These are phyloP conservation scores for Myrmophylax atrothorax DNA, from an alignment of 2,113 vertebrate genomes.

Conservation along the genomic window DNA sequence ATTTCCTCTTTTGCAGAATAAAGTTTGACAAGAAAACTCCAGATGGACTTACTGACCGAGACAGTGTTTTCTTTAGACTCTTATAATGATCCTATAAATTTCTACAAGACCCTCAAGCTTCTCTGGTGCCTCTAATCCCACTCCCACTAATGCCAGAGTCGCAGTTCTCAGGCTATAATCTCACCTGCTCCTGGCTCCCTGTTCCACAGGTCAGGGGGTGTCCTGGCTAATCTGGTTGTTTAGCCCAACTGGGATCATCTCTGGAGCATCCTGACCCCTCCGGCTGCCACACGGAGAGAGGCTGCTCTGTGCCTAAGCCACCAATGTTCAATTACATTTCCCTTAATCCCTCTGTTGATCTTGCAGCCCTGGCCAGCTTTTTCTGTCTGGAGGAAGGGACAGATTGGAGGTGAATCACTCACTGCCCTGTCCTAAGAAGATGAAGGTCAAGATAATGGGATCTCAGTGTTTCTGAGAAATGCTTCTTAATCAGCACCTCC, in stretches of 20 bases:
- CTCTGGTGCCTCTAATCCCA: neutral
- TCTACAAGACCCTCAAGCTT: neutral
- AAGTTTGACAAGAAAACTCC: neutral
- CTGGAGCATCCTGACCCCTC: neutral
- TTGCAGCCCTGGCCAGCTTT: constrained; percentile 21
- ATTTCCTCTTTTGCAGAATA: neutral
- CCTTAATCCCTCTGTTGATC: constrained; percentile 57
- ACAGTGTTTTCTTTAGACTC: neutral
- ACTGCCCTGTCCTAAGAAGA: constrained; percentile 34
- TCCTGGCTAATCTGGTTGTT: constrained; percentile 56
- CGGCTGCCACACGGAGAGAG: rapidly evolving
- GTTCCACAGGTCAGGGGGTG: constrained; percentile 14
- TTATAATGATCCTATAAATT: neutral
- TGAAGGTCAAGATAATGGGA: constrained; percentile 69
- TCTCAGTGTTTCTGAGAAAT: constrained; percentile 32
- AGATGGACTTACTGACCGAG: neutral
- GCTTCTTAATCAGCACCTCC: constrained; percentile 33
- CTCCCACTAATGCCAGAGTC: neutral
- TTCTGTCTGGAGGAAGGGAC: constrained; percentile 42
- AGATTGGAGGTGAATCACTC: constrained; percentile 49
- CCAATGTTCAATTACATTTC: constrained; percentile 61
- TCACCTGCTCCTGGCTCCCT: neutral
- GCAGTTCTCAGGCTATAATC: constrained; percentile 11
- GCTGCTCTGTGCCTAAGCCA: neutral
- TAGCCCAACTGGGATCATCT: constrained; percentile 33